A percentile compares a stretch with the other conserved stretches of the same genome.
phyloP scores from a whole-genome alignment of 2,797 vertebrate genomes.

The Podarcis siculus region DNA sequence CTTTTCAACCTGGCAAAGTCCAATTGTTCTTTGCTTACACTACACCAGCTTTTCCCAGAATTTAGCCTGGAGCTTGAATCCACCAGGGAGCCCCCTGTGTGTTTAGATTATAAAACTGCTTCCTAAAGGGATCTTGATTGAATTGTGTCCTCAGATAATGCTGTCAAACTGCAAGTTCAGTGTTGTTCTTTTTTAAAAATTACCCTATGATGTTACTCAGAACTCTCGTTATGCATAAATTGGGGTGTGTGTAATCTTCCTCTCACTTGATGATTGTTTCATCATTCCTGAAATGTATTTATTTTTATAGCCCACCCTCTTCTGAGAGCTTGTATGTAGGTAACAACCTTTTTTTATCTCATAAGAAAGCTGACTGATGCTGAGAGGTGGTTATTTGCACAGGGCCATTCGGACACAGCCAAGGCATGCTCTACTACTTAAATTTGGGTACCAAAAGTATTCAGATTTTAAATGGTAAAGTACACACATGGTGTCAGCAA shows the following conservation, averaged over 20 bases:
- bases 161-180: conserved; percentile 46
- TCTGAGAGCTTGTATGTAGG: not conserved
- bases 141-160: conserved; percentile 47
- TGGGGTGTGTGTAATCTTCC: not conserved
- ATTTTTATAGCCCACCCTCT: not conserved
- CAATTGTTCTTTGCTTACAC: conserved; percentile 78
- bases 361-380: not conserved
- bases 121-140: conserved; percentile 59
- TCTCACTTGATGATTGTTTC: not conserved
- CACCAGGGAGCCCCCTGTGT: conserved; percentile 72
- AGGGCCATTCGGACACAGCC: not conserved
- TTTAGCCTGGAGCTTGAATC: conserved; percentile 73
- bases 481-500: not conserved
- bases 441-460: not conserved
- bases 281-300: conserved; percentile 12
- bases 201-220: not conserved
- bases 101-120: conserved; percentile 74
- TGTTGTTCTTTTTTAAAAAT: not conserved
- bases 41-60: conserved; percentile 78
- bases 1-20: conserved; percentile 78
- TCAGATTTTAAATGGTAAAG: not conserved
- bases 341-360: not conserved
- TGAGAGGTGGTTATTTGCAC: not conserved
- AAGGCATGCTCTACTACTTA: not conserved
- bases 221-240: conserved; percentile 18